Evolutionary conservation across 2,113 vertebrate genomes (phyloP), one percentile per base, ranked within the genome.

Genomic region (Anser brachyrhynchus): DNA sequence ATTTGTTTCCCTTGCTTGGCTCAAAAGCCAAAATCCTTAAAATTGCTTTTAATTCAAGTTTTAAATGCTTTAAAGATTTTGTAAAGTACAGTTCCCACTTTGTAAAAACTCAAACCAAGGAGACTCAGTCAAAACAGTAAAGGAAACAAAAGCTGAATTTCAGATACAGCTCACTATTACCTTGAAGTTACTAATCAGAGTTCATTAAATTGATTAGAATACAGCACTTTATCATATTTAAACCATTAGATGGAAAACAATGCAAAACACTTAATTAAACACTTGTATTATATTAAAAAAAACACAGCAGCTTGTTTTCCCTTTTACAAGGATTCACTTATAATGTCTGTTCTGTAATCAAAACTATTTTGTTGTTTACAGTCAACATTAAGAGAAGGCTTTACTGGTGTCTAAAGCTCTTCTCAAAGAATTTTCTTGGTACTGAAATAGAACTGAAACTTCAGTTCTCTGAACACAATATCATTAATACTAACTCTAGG

Each of bases 61-160:
- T 23, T 61, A 61, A 61, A 14, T 35, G n/a, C 13, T 22, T 61
- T 93, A 96, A 83, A 95, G 97, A 97, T 96, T 57, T 52, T 87
- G 59, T 92, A 90, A 95, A 95, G 79, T 43, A 95, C 16, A 96
- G 92, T 74, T 95, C 43, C 71, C 66, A 92, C 87, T 97, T 93
- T 81, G 43, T 69, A 95, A 94, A 95, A 95, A 87, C 41, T 92
- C 97, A 95, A 96, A 67, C 25, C 15, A 77, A 96, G 71, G 35
- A 95, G 52, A 73, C 69, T 92, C 67, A 92, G 19, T 84, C 69
- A 92, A 89, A 66, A 94, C 43, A 92, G 57, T 61, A 62, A 90
- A 44, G 23, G 65, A 91, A 84, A 97, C 46, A 94, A 95, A 97
- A 77, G 28, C 61, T 92, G 75, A 96, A 96, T 96, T 97, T 97